These are phyloP conservation scores for Bombyx mori DNA, from an alignment of 1,140 invertebrate species.

Conservation along the genomic window DNA sequence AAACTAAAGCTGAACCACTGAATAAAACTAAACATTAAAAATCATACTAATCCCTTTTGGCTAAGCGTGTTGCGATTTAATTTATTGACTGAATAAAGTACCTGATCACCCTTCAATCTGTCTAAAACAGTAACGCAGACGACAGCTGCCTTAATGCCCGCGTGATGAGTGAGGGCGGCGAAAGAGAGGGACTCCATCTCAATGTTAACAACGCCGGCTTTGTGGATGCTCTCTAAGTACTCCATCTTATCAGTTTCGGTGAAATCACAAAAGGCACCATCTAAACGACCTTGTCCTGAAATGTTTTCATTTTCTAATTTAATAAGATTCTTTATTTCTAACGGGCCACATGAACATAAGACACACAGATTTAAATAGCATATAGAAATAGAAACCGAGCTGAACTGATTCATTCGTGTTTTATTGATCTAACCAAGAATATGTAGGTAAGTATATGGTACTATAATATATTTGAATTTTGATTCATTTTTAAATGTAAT, in stretches of 20 bases:
- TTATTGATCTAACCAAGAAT: too few relatives aligned
- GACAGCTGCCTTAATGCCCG: slow-evolving; percentile 93
- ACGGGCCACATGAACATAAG: too few relatives aligned
- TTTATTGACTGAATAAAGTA: slow-evolving; percentile 43
- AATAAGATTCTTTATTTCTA: too few relatives aligned
- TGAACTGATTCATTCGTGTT: too few relatives aligned
- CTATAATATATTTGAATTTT: too few relatives aligned
- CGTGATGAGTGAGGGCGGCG: slow-evolving; percentile 93
- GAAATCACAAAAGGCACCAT: slow-evolving; percentile 98
- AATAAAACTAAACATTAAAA: background rate
- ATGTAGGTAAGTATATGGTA: too few relatives aligned
- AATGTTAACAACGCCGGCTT: slow-evolving; percentile 92
- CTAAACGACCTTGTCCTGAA: slow-evolving; percentile 88
- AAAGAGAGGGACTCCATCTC: slow-evolving; percentile 98
- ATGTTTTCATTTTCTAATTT: too few relatives aligned
- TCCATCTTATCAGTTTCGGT: slow-evolving; percentile 90
- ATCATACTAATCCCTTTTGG: background rate
- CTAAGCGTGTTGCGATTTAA: background rate
- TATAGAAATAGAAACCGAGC: too few relatives aligned
- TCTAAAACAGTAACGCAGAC: slow-evolving; percentile 96
- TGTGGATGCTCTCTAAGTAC: slow-evolving; percentile 84
- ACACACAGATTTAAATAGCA: too few relatives aligned
- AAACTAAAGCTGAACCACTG: too few relatives aligned
- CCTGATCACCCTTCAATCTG: slow-evolving; percentile 94
- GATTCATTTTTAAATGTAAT: too few relatives aligned